Evolutionary conservation across 1,140 invertebrate genomes (phyloP).

Genomic region (Formica exsecta): DNA sequence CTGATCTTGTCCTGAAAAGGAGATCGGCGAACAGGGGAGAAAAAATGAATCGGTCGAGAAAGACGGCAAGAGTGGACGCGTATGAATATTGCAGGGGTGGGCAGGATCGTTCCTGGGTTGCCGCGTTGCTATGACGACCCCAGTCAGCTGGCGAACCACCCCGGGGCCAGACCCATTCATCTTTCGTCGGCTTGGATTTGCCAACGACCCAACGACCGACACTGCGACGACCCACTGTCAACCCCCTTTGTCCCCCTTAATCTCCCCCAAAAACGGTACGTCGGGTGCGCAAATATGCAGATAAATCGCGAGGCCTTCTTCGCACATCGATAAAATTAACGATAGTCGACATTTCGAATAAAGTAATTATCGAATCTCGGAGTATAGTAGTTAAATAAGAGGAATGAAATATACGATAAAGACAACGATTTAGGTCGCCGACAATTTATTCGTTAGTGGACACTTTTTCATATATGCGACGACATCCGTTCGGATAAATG

Average conservation of each 20-base stretch:
- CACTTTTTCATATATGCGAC: conserved; percentile 57
- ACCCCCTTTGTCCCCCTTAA: conserved; percentile 6
- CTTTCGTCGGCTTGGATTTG: conserved; percentile 69
- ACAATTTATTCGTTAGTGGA: conserved; percentile 61
- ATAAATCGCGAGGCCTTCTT: conserved; percentile 14
- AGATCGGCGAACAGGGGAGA: conserved; percentile 4
- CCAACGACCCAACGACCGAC: conserved; percentile 78
- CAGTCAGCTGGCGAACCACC: conserved; percentile 85
- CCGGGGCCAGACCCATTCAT: conserved; percentile 82
- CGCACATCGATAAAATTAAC: neutral
- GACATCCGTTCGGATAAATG: neutral
- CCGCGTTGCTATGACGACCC: conserved; percentile 84
- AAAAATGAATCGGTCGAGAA: conserved; percentile 15
- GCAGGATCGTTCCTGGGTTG: conserved; percentile 81
- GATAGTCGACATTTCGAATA: neutral
- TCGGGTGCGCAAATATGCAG: neutral
- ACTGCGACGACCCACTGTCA: conserved; percentile 72
- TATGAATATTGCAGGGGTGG: conserved; percentile 81
- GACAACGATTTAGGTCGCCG: conserved; percentile 70
- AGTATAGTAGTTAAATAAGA: neutral
- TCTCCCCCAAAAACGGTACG: neutral
- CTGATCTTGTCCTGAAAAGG: conserved; percentile 10
- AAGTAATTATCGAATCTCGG: neutral
- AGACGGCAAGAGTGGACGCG: conserved; percentile 47
- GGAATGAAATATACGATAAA: neutral